Base-by-base conservation (phyloP, 2,113 vertebrate genomes). In the Grammomys dolichurus region DNA sequence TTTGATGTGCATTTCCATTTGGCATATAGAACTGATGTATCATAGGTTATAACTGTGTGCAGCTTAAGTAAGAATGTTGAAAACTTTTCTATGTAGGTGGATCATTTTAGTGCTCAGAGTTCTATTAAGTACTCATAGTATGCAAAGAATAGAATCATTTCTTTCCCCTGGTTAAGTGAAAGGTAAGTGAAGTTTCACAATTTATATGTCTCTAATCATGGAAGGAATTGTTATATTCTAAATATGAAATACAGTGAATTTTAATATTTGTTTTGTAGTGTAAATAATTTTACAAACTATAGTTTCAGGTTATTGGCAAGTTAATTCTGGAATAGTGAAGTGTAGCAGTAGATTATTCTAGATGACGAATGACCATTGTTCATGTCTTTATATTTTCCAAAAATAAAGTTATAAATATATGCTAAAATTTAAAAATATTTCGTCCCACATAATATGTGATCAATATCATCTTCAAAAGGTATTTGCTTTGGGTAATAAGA, bases 331-430 rank as follows among this genome's bases (percentile, higher is more conserved):
- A 90, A 91, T 58, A 78, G 22, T 84, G 5, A 84, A 65, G 77
- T 97, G 28, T 85, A 86, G 24, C 87, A 56, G 54, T 89, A 93
- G 56, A 91, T 95, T n/a, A 96, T 95, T 91, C 43, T 94, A 94
- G 88, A 51, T 90, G 84, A 95, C 70, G n/a, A 93, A 24, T 94
- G 77, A 89, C 84, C n/a, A 33, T 93, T 90, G 51, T 87, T 94
- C 33, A 96, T 13, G 80, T 84, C 40, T 95, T 96, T 77, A 67
- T 89, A n/a, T 31, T 82, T 87, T 95, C 87, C 33, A 96, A 92
- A 97, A 94, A 82, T 97, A 89, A 86, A 93, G n/a, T 95, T 89
- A 70, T 93, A 95, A 94, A 94, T 94, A 92, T 76, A 80, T 89
- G 58, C 77, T 91, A 87, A 93, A 72, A 56, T 89, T 93, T 91